Percentiles rank a stretch among this genome's conserved stretches.
phyloP scores from a whole-genome alignment of 2,888 invertebrate species.

The Caenorhabditis uteleia region DNA sequence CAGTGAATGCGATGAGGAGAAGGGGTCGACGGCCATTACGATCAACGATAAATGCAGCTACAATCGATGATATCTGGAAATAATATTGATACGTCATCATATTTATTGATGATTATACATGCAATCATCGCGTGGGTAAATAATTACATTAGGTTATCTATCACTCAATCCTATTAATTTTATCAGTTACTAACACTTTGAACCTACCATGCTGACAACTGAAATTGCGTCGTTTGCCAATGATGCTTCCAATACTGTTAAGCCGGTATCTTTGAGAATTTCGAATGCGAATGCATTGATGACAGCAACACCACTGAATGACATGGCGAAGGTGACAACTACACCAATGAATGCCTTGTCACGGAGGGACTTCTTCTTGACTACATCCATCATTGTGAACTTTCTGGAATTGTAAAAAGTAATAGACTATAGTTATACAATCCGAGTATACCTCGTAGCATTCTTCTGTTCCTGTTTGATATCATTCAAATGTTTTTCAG shows the following conservation, averaged over 20 bases:
- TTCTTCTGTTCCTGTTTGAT: constrained; percentile 44
- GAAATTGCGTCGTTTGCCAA: constrained; percentile 58
- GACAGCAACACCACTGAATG: constrained; percentile 61
- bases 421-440: neutral
- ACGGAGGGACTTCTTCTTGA: constrained; percentile 38
- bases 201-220: constrained; percentile 52
- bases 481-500: constrained; percentile 27
- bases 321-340: constrained; percentile 56
- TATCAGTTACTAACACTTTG: no score
- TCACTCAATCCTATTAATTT: no score
- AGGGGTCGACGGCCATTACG: constrained; percentile 59
- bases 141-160: no score
- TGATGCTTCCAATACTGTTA: constrained; percentile 50
- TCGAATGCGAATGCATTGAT: constrained; percentile 64
- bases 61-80: constrained; percentile 46
- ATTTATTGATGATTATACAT: no score
- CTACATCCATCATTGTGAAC: constrained; percentile 42
- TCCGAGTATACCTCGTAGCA: constrained; percentile 9
- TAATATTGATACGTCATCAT: no score
- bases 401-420: constrained; percentile 22
- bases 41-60: constrained; percentile 55
- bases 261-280: constrained; percentile 55
- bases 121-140: no score
- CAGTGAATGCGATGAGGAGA: constrained; percentile 45
- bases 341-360: constrained; percentile 46